Evolutionary conservation across 1,140 invertebrate species (phyloP), one percentile per base, ranked within the genome.

Genomic region (Cylas formicarius): DNA sequence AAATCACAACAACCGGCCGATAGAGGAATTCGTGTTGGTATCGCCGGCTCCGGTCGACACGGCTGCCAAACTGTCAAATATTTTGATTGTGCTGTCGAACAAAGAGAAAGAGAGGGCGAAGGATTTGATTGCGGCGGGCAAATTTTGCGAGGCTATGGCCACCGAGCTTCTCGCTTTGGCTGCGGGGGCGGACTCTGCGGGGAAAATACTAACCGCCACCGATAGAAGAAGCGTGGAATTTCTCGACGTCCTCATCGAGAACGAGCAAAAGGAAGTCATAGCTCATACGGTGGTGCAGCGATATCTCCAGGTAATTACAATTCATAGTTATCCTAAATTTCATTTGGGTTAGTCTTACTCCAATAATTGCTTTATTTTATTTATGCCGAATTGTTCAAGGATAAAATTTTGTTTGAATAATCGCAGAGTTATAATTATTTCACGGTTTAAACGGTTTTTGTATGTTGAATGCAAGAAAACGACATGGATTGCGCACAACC

Each of bases 81-180:
- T 94, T 48, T 84, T 95, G 44, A 85, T 92, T 36, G 83, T 78
- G 35, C 70, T 92, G 43, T 90, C 88, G 1, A 84, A 84, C 34
- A 91, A 90, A 75, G 95, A 98, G 71, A 98, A 98, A 73, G 96
- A 98, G 69, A 75, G 94, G 60, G 90, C 93, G 14, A 92, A 93
- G 72, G 96, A 99, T 71, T 72, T 99, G 39, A 83, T 93, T 56
- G 83, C 85, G 6, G 94, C 93, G 22, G 91, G 91, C 1, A 89
- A 91, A 57, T 93, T 93, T 67, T 97, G 93, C 63, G 95, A 99
- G 68, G 76, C 81, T 2, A 94, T 99, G 89, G 95, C 95, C 1
- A 95, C 92, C 0, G 96, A 99, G 62, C 66, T 99, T 35, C 63
- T 97, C 26, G 89, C 94, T 2, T 74, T 99, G 43, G 91, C 94